Conservation (phyloP, 37 sponge, comb jelly and placozoan species). For the Spongilla lacustris region DNA sequence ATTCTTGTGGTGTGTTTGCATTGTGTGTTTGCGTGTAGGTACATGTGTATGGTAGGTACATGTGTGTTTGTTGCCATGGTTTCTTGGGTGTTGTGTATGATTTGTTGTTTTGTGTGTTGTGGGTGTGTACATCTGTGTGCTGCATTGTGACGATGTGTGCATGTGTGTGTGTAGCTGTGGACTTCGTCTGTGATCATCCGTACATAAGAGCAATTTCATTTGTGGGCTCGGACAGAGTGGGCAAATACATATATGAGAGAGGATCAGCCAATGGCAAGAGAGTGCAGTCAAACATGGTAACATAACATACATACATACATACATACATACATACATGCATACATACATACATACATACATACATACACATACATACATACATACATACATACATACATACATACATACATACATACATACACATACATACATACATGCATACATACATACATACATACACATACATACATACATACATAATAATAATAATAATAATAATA, state of each 20-base stretch:
- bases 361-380: background rate
- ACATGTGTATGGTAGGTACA: background rate
- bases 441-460: no score
- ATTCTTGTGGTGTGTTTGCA: background rate
- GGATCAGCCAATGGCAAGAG: conserved; percentile 96
- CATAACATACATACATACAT: background rate
- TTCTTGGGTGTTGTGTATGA: no score
- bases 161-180: conserved; percentile 54
- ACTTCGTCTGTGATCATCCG: conserved; percentile 93
- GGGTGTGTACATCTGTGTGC: no score
- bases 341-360: background rate
- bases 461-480: no score
- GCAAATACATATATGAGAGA: conserved; percentile 92
- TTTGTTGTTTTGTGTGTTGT: no score
- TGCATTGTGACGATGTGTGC: no score
- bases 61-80: no score
- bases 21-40: background rate
- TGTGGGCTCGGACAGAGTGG: conserved; percentile 94
- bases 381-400: background rate
- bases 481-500: background rate
- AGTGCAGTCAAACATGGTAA: conserved; percentile 97
- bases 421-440: background rate
- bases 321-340: background rate
- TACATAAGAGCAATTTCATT: conserved; percentile 92
- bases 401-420: conserved; percentile 2